These are phyloP conservation scores for Nyctalus aviator DNA, from an alignment of 2,797 vertebrate species.

Conservation along the genomic window DNA sequence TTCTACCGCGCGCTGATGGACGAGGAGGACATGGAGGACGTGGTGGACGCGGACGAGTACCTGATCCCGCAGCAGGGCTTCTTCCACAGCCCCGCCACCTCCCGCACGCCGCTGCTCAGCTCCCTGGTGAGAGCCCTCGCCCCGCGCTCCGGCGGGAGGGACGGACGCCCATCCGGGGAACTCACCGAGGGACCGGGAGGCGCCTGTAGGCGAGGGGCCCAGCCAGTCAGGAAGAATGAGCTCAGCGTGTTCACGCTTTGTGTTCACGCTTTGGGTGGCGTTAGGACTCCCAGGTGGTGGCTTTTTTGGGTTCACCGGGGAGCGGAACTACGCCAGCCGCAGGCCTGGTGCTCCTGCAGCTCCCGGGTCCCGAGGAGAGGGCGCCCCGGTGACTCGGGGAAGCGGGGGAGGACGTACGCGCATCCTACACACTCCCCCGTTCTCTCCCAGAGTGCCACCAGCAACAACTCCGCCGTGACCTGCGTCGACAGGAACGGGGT, in stretches of 20 bases:
- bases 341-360: not conserved
- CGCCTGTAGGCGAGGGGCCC: not conserved
- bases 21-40: slow-evolving; percentile 93
- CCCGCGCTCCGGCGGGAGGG: not conserved
- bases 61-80: slow-evolving; percentile 92
- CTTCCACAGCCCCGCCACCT: slow-evolving; percentile 94
- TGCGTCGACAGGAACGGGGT: slow-evolving; percentile 94
- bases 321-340: not conserved
- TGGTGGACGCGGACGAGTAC: slow-evolving; percentile 95
- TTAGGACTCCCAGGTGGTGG: not conserved
- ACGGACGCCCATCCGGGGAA: slow-evolving; percentile 15
- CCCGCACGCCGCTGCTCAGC: slow-evolving; percentile 92
- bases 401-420: rapidly evolving
- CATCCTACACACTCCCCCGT: not conserved
- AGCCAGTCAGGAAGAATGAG: not conserved
- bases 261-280: not conserved
- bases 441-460: slow-evolving; percentile 92
- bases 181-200: rapidly evolving
- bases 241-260: not conserved
- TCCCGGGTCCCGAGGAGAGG: not conserved
- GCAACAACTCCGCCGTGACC: slow-evolving; percentile 90
- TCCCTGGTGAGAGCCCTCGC: slow-evolving; percentile 89
- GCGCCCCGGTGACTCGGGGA: rapidly evolving
- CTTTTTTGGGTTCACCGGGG: not conserved
- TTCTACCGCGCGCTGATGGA: slow-evolving; percentile 93